phyloP scores from a whole-genome alignment of 1,140 invertebrate species.

The Drosophila lowei region DNA sequence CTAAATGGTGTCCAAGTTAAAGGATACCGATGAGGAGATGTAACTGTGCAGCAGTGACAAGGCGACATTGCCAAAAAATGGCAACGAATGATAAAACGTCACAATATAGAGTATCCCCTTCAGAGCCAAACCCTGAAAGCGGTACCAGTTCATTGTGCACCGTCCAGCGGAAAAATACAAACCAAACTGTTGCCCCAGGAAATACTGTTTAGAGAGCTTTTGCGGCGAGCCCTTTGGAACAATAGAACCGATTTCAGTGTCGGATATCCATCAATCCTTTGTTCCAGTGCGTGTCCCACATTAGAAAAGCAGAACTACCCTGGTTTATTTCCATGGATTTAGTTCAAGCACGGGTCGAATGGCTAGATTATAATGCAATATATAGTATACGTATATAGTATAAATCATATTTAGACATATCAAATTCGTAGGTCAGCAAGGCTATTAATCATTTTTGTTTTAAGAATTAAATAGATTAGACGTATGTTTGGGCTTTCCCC shows the following conservation, averaged over 20 bases:
- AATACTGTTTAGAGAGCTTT: slow-evolving; percentile 8
- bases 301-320: slow-evolving; percentile 8
- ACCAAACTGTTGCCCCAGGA: slow-evolving; percentile 29
- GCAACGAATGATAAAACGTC: slow-evolving; percentile 49
- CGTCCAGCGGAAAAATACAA: slow-evolving; percentile 11
- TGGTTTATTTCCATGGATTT: slow-evolving; percentile 8
- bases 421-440: slow-evolving; percentile 13
- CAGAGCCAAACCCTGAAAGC: slow-evolving; percentile 28
- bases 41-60: slow-evolving; percentile 60
- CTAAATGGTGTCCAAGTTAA: slow-evolving; percentile 79
- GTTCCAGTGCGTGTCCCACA: slow-evolving; percentile 23
- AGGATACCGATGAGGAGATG: slow-evolving; percentile 68
- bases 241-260: slow-evolving; percentile 13
- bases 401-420: slow-evolving; percentile 10
- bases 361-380: not conserved
- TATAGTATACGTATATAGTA: slow-evolving; percentile 2
- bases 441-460: not conserved
- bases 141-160: slow-evolving; percentile 54
- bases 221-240: slow-evolving; percentile 10
- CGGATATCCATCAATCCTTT: slow-evolving; percentile 56
- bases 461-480: not conserved
- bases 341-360: slow-evolving; percentile 27
- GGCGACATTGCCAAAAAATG: slow-evolving; percentile 54
- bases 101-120: slow-evolving; percentile 51
- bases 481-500: too few species aligned